Base-by-base conservation (phyloP, 2,888 invertebrate species). In the Biston betularia region DNA sequence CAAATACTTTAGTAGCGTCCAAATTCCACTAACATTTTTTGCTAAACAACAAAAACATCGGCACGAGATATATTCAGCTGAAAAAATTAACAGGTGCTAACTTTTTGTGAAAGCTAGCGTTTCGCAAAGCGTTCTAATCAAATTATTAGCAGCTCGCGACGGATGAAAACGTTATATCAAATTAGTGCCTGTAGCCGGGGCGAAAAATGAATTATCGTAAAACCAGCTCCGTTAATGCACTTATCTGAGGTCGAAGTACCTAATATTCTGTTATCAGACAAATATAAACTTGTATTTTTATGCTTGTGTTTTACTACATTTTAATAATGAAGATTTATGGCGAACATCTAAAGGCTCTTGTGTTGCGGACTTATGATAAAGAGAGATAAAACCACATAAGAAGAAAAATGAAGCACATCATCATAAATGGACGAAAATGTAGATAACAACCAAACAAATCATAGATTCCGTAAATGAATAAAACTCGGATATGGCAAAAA, bases 1-100 rank as follows among this genome's bases (percentile, higher is more conserved):
- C 86, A 80, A 87, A 89, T 86, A 74, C 75, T 68, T 79, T 76
- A 82, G 82, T 69, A 63, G 58, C 72, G 75, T 68, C 75, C 75
- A 74, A 83, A 82, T 80, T 81, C 77, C 74, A 71, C 64, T 42
- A 34, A 52, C 57, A 59, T 63, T 74, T 72, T 70, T 73, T 69
- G 50, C 44, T 12, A 54, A 60, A 55, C 10, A 56, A 50, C 58
- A 67, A 72, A 75, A 75, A 75, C 73, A 74, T 77, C 70, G 58
- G 63, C 72, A 74, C 69, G 71, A 75, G 65, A 72, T 70, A 65
- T 63, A 54, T 54, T 68, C 63, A 64, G 63, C 45, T 55, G 45
- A 60, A 70, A 77, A 72, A 73, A 72, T 50, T 64, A 67, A 68
- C 48, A 69, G 74, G 68, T 74, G 72, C 46, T 58, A 63, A 55